Evolutionary conservation across 2,888 invertebrate genomes (phyloP).

Genomic region (Dryocosmus kuriphilus): DNA sequence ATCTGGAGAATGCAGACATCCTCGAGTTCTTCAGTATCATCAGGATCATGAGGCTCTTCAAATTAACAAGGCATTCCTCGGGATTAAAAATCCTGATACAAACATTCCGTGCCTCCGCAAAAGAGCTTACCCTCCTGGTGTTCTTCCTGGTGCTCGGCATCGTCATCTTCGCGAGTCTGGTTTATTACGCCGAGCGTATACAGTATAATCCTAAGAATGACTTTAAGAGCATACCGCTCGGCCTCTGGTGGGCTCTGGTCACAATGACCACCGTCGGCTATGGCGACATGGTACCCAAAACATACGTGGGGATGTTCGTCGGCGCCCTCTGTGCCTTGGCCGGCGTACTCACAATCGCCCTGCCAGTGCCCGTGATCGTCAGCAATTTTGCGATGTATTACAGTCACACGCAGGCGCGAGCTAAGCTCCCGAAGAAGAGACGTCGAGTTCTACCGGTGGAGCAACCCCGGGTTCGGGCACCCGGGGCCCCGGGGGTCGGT

Average conservation of each 20-base stretch:
- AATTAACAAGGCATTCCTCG: conserved; percentile 97
- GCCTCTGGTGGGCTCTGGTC: conserved; percentile 99
- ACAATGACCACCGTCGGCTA: conserved; percentile 99
- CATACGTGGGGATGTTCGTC: conserved; percentile 99
- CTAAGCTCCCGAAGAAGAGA: conserved; percentile 98
- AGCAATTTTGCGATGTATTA: conserved; percentile 99
- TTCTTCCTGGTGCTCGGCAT: conserved; percentile 99
- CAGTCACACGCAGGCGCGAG: conserved; percentile 96
- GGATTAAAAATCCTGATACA: conserved; percentile 99
- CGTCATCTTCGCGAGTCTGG: conserved; percentile 95
- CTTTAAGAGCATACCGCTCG: conserved; percentile 98
- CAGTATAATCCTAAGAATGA: conserved; percentile 97
- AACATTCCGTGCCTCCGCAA: conserved; percentile 97
- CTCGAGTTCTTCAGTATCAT: conserved; percentile 99
- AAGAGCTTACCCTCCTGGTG: conserved; percentile 96
- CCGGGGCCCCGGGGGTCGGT: conserved; percentile 77
- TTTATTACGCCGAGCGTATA: conserved; percentile 98
- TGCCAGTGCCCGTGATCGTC: conserved; percentile 99
- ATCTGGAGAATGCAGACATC: conserved; percentile 96
- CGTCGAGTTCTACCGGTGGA: conserved; percentile 98
- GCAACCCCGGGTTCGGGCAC: conserved; percentile 81
- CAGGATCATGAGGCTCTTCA: conserved; percentile 97
- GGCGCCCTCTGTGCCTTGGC: conserved; percentile 98
- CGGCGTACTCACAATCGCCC: conserved; percentile 98
- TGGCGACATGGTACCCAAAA: conserved; percentile 99